Conservation (phyloP, 2,888 invertebrate species). For the Microctonus brassicae region DNA sequence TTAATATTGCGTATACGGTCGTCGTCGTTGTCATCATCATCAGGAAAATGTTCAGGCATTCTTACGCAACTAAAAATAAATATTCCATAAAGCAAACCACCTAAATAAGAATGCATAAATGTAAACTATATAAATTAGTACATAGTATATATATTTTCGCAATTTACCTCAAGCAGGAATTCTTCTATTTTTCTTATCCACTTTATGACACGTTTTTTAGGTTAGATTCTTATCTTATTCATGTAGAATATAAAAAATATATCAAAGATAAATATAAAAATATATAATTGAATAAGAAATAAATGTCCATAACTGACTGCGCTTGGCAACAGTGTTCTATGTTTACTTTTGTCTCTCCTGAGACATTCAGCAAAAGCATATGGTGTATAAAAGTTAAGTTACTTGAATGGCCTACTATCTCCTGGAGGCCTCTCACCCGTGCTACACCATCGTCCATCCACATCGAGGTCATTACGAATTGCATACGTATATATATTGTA, state of each 20-base stretch:
- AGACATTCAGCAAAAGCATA: constrained; percentile 10
- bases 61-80: not conserved
- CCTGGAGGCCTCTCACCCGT: constrained; percentile 65
- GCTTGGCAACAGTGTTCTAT: constrained; percentile 28
- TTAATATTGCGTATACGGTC: not conserved
- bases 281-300: not conserved
- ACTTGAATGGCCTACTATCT: constrained; percentile 67
- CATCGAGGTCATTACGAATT: constrained; percentile 66
- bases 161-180: no score
- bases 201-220: not conserved
- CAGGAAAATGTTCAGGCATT: not conserved
- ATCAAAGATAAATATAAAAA: no score
- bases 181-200: no score
- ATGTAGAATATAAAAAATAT: no score
- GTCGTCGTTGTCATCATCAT: not conserved
- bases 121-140: no score
- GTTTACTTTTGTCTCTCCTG: constrained; percentile 27
- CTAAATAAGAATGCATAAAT: no score
- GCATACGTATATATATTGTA: constrained; percentile 39
- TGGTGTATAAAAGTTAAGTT: not conserved
- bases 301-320: not conserved
- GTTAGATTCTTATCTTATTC: not conserved
- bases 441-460: constrained; percentile 60
- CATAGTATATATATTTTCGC: no score
- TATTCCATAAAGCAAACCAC: not conserved